Evolutionary conservation across 2,113 vertebrate species (phyloP).

Genomic region (Chloroceryle aenea): DNA sequence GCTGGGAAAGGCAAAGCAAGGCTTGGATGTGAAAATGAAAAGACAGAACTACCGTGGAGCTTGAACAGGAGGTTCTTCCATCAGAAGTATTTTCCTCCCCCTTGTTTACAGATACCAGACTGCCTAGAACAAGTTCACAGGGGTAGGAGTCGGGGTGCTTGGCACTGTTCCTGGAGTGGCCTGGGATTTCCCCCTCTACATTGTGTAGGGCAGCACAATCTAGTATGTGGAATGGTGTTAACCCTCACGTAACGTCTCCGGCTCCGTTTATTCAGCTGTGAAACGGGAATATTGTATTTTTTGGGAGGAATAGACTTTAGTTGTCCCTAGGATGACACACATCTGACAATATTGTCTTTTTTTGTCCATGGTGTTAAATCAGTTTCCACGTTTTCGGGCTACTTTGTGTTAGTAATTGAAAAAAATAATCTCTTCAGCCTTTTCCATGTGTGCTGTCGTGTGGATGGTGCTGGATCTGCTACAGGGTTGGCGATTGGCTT

Average conservation of each 20-base stretch:
- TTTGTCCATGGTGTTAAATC: background rate
- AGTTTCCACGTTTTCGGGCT: background rate
- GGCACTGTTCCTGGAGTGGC: background rate
- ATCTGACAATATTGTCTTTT: background rate
- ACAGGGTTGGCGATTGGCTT: background rate
- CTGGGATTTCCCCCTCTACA: background rate
- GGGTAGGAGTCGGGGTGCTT: background rate
- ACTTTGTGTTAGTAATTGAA: background rate
- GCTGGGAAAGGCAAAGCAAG: background rate
- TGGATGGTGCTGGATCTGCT: background rate
- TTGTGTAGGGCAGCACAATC: background rate
- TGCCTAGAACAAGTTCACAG: background rate
- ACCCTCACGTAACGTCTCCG: background rate
- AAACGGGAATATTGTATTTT: background rate
- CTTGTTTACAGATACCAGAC: background rate
- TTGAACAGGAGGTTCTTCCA: background rate
- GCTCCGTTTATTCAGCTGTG: fast-evolving
- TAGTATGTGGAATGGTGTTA: background rate
- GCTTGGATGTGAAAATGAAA: background rate
- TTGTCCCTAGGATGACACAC: background rate
- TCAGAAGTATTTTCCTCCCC: background rate
- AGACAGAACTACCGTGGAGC: background rate
- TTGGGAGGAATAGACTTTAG: background rate
- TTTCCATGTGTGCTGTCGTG: background rate
- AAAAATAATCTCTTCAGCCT: background rate